Conservation (phyloP, 2,888 invertebrate species). For the Halocaridina rubra region DNA sequence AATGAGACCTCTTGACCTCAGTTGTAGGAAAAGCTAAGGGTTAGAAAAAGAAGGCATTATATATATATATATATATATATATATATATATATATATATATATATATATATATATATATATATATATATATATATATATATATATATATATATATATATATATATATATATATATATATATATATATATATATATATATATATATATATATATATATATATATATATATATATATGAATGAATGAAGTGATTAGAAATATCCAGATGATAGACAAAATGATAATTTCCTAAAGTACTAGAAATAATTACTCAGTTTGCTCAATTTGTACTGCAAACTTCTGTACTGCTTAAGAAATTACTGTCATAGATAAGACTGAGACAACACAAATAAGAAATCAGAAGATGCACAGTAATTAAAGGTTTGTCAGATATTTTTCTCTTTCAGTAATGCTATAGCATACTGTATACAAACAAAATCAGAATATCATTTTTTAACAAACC, state of each 20-base stretch:
- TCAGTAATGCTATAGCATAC: too few relatives aligned
- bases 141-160: not conserved
- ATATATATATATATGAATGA: not conserved
- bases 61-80: not conserved
- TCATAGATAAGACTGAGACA: not conserved
- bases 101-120: not conserved
- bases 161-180: slow-evolving; percentile 6
- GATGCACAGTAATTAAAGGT: not conserved
- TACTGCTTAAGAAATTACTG: too few relatives aligned
- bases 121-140: not conserved
- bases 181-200: slow-evolving; percentile 1
- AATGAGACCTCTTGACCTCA: slow-evolving; percentile 22
- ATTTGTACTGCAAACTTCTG: too few relatives aligned
- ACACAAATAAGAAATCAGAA: not conserved
- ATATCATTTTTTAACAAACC: too few relatives aligned
- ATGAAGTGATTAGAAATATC: not conserved
- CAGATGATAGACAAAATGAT: not conserved
- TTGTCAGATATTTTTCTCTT: too few relatives aligned
- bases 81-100: not conserved
- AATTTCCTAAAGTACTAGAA: too few relatives aligned
- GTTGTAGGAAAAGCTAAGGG: slow-evolving; percentile 30
- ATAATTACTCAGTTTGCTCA: too few relatives aligned
- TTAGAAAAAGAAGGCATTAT: not conserved
- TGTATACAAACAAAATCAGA: too few relatives aligned
- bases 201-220: not conserved